Base-by-base conservation (phyloP, 2,797 vertebrate species). In the Sciaenops ocellatus region DNA sequence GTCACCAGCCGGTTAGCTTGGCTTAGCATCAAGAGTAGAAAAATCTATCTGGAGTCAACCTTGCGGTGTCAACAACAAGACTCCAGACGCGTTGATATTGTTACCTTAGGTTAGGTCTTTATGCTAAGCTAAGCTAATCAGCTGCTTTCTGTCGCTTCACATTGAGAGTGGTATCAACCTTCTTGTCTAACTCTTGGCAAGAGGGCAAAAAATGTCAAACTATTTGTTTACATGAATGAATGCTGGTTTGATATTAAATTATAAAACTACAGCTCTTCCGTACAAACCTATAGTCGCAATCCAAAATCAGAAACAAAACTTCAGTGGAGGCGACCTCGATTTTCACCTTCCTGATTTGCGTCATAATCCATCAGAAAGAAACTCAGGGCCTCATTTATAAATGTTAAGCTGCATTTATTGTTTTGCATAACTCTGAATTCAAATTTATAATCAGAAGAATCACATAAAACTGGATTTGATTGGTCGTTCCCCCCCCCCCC, bases 381-480 rank as follows among this genome's bases (percentile, higher is more conserved):
- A 72, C 60, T 76, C 63, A 51, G 50, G 84, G 75, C 82, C 82
- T 85, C 72, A 20, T 42, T 71, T 59, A 48, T 24, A 64, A 85
- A 71, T 20, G 6, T 38, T 30, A 1, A 3, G 6, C 30, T 72
- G 51, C 4, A 22, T 69, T 51, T 13, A 26, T 12, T 61, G 30
- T 69, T 34, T 64, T 64, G 26, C 72, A 60, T 70, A 55, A 54
- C 55, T 79, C 47, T 9, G 1, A 74, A n/a, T 50, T 56, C 42
- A 68, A 69, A 57, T 59, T 11, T 42, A 28, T 6, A 38, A 67
- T 57, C 46, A 46, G 65, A 22, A 79, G 34, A 50, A 56, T 44
- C 22, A 24, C 48, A 59, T 17, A 67, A 48, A 61, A 55, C 48
- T n/a, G 5, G 3, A 52, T 52, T 11, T 5, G 5, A 42, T 2